Percentiles rank a stretch among this genome's conserved stretches.
Evolutionary conservation across 2,113 vertebrate genomes (phyloP).

Genomic region (Lethenteron reissneri): DNA sequence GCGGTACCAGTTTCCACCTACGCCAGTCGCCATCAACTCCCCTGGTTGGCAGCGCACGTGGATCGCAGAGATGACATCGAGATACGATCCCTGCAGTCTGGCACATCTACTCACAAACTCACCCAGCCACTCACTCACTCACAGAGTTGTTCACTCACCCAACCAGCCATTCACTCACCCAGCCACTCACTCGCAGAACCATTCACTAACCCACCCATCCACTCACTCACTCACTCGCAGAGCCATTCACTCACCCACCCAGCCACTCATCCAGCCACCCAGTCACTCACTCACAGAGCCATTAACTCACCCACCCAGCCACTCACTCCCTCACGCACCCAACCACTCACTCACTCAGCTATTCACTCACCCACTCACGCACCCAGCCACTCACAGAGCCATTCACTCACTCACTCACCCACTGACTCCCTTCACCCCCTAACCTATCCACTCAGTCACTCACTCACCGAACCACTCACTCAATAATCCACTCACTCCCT

Average conservation of each 20-base stretch:
- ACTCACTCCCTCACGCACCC: not conserved
- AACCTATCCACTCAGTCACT: not conserved
- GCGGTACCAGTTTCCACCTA: too few relatives aligned
- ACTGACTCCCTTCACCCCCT: not conserved
- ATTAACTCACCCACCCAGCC: not conserved
- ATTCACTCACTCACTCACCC: not conserved
- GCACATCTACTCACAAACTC: not conserved
- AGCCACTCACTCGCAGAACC: not conserved
- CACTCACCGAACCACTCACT: not conserved
- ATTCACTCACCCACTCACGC: constrained; percentile 4
- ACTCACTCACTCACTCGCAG: not conserved
- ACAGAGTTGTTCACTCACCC: not conserved
- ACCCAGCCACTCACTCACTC: not conserved
- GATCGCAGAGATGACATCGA: not conserved
- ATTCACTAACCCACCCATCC: not conserved
- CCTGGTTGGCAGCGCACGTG: too few relatives aligned
- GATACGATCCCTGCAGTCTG: not conserved
- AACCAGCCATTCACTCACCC: not conserved
- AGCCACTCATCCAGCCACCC: not conserved
- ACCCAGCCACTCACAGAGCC: not conserved
- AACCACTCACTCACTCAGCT: not conserved
- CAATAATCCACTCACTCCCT: not conserved
- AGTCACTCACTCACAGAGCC: not conserved
- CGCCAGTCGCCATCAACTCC: too few relatives aligned
- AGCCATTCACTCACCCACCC: not conserved